Conservation (phyloP, 2,113 vertebrate genomes). For the Loxodonta africana region DNA sequence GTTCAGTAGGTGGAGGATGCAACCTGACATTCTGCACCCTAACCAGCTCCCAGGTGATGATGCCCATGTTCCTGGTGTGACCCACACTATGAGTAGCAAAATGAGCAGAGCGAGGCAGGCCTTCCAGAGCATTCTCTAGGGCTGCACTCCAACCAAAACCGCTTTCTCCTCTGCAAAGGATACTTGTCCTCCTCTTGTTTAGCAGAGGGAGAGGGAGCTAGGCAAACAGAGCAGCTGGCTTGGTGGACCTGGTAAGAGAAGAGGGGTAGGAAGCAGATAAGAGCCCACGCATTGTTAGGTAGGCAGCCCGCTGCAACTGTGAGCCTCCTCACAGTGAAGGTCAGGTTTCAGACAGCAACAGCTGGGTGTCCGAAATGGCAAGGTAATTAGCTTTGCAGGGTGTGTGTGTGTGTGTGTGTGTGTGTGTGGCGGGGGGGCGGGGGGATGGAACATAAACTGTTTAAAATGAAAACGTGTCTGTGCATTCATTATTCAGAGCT, state of each 20-base stretch:
- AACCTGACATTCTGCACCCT: background rate
- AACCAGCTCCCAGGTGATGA: background rate
- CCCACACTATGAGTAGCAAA: background rate
- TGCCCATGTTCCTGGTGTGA: background rate
- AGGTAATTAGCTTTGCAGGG: slow-evolving; percentile 28
- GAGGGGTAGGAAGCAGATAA: background rate
- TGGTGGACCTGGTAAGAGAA: background rate
- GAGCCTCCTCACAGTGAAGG: slow-evolving; percentile 16
- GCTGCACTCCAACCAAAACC: no score
- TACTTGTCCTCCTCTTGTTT: background rate
- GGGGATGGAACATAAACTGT: background rate
- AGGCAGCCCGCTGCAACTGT: slow-evolving; percentile 30
- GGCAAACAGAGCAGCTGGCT: background rate
- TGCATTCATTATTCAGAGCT: slow-evolving; percentile 47
- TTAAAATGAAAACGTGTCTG: background rate
- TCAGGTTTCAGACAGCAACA: slow-evolving; percentile 63
- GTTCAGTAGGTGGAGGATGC: background rate
- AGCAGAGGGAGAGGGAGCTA: background rate
- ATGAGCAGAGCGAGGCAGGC: background rate
- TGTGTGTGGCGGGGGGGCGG: no score
- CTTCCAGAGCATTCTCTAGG: background rate
- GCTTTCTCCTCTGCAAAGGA: background rate
- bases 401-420: background rate
- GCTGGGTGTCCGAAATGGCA: slow-evolving; percentile 43
- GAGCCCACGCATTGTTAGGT: background rate